These are phyloP conservation scores for Volucella inanis DNA, from an alignment of 2,888 invertebrate species.

Conservation along the genomic window DNA sequence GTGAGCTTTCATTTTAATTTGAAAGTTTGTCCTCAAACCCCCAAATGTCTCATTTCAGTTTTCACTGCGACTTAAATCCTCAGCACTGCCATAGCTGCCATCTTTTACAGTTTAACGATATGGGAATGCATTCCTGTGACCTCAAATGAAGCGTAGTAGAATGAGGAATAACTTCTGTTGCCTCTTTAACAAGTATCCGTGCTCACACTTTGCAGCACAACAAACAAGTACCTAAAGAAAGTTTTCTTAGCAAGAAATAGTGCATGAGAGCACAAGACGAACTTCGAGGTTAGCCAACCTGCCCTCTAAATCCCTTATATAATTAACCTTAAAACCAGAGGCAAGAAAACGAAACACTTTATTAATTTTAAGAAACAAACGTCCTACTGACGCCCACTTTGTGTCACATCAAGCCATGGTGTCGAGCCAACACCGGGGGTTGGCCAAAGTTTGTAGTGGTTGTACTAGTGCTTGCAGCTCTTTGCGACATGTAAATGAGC, in stretches of 20 bases:
- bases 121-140: constrained; percentile 59
- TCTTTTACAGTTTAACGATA: constrained; percentile 63
- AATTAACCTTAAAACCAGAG: constrained; percentile 69
- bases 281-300: constrained; percentile 70
- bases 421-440: constrained; percentile 48
- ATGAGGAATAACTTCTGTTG: constrained; percentile 27
- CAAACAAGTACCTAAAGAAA: constrained; percentile 39
- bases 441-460: constrained; percentile 48
- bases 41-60: background rate
- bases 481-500: constrained; percentile 47
- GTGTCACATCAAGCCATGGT: constrained; percentile 68
- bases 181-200: background rate
- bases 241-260: constrained; percentile 52
- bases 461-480: background rate
- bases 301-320: constrained; percentile 67
- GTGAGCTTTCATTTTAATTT: constrained; percentile 71
- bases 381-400: constrained; percentile 68
- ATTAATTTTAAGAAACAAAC: constrained; percentile 71
- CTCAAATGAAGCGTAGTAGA: constrained; percentile 51
- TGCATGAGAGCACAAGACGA: constrained; percentile 52
- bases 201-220: background rate
- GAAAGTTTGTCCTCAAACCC: constrained; percentile 56
- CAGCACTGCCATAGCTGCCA: constrained; percentile 42
- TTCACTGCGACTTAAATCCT: constrained; percentile 4
- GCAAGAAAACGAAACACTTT: constrained; percentile 73